Conservation (phyloP, 1,140 invertebrate genomes). For the Chionoecetes opilio region DNA sequence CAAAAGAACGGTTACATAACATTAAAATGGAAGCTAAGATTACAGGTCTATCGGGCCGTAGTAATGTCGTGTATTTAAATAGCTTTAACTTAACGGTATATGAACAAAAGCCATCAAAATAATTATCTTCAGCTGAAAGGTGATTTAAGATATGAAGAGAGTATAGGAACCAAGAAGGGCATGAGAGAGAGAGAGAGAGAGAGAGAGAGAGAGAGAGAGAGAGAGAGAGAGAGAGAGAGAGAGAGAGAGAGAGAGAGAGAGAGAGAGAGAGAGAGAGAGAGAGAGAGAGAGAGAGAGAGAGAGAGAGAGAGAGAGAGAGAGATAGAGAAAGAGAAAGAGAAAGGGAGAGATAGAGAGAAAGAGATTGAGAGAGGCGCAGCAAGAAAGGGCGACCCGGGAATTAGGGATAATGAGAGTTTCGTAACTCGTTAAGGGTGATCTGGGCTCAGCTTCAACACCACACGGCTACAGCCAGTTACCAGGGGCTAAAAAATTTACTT, state of each 20-base stretch:
- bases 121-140: too few relatives aligned
- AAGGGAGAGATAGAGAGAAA: neutral
- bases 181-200: neutral
- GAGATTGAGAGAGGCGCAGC: neutral
- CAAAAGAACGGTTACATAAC: too few relatives aligned
- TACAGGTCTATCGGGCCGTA: too few relatives aligned
- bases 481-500: neutral
- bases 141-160: too few relatives aligned
- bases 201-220: neutral
- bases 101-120: too few relatives aligned
- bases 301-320: conserved; percentile 50
- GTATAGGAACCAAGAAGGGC: neutral
- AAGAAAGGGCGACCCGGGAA: neutral
- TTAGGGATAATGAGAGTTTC: conserved; percentile 28
- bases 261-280: conserved; percentile 16
- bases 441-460: neutral
- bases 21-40: too few relatives aligned
- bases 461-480: neutral
- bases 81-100: too few relatives aligned
- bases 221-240: neutral
- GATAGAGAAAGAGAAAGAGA: conserved; percentile 20
- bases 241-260: neutral
- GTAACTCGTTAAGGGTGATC: neutral
- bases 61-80: too few relatives aligned
- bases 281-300: conserved; percentile 47